These are phyloP conservation scores for Hafferia zeledoni DNA, from an alignment of 2,797 vertebrate species.

Conservation along the genomic window DNA sequence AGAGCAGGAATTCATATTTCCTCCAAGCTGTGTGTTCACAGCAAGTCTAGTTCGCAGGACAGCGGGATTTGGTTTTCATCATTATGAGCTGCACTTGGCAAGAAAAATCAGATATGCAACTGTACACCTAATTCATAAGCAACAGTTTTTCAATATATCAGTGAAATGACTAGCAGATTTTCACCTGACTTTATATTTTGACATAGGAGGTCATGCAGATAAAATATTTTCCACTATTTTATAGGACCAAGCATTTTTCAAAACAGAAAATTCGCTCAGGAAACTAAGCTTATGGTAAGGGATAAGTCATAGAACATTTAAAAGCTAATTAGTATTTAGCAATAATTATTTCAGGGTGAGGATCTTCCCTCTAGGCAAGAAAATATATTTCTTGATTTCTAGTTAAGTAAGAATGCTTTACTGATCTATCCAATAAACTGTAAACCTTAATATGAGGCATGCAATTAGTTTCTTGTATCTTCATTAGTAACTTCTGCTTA, in stretches of 20 bases:
- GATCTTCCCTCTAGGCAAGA: neutral
- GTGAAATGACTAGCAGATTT: neutral
- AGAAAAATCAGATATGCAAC: neutral
- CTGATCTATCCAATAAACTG: neutral
- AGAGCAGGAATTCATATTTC: neutral
- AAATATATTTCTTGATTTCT: neutral
- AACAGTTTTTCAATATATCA: neutral
- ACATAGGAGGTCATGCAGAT: fast-evolving
- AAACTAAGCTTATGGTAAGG: neutral
- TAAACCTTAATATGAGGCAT: neutral
- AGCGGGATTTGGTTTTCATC: neutral
- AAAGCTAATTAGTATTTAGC: neutral
- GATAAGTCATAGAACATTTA: neutral
- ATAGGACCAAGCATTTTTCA: neutral
- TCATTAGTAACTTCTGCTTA: neutral
- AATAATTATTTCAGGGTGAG: neutral
- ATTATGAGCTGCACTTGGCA: neutral
- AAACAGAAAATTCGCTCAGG: neutral
- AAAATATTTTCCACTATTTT: neutral
- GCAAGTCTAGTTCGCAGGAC: neutral
- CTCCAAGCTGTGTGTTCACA: fast-evolving
- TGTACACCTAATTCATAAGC: neutral
- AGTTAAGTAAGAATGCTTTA: neutral
- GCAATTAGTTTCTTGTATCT: neutral
- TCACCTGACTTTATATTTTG: neutral